phyloP scores from a whole-genome alignment of 2,888 invertebrate species.

The Scelioninae gen. 2 region DNA sequence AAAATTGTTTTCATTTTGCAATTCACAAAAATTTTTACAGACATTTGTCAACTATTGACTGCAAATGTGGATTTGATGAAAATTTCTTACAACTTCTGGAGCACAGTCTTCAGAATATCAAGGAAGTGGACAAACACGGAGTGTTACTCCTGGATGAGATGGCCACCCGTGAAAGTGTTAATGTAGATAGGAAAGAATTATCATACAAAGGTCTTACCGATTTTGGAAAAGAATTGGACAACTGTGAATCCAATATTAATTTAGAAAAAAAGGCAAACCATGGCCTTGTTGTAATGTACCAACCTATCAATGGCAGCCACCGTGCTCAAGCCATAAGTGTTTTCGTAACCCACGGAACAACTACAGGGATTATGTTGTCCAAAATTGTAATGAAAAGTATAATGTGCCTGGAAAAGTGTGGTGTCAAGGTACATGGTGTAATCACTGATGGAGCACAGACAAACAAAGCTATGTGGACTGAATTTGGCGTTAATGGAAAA shows the following conservation, averaged over 20 bases:
- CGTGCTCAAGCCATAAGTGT: constrained; percentile 8
- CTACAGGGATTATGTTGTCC: background rate
- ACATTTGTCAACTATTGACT: too few species aligned
- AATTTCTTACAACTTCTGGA: too few species aligned
- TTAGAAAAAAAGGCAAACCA: constrained; percentile 59
- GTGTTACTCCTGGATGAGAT: constrained; percentile 57
- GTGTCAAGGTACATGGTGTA: constrained; percentile 7
- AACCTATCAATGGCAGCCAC: constrained; percentile 50
- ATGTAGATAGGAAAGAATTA: too few species aligned
- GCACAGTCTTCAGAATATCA: too few species aligned
- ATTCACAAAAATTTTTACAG: too few species aligned
- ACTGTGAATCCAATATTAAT: too few species aligned
- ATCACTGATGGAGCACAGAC: constrained; percentile 9
- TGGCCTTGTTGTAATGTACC: constrained; percentile 60
- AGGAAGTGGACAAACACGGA: too few species aligned
- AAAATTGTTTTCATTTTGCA: too few species aligned
- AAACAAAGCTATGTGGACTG: background rate
- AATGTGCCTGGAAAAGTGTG: constrained; percentile 10
- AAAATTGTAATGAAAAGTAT: constrained; percentile 6
- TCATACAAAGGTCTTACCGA: constrained; percentile 52
- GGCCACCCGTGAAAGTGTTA: constrained; percentile 36
- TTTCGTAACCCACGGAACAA: constrained; percentile 2
- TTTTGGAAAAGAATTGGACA: too few species aligned
- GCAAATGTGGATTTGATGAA: too few species aligned
- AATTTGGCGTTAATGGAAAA: constrained; percentile 10